Base-by-base conservation (phyloP, 2,888 invertebrate genomes). In the Xestia ashworthii region DNA sequence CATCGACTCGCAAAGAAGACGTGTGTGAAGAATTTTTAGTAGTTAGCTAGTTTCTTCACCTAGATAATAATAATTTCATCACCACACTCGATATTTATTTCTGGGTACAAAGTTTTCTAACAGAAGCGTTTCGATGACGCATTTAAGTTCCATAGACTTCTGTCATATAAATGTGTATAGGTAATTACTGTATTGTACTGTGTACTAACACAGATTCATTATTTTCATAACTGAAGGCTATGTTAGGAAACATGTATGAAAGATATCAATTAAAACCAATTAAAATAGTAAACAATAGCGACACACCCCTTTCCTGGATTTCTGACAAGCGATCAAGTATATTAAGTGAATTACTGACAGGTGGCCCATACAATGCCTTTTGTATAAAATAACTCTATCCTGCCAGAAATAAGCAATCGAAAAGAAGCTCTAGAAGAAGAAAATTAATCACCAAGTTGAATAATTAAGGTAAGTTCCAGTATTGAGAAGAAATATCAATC, bases 281-380 rank as follows among this genome's bases (percentile, higher is more conserved):
- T 25, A 41, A 50, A 76, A 50, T 16, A 58, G 14, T 16, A 66
- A 50, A 46, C 5, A 76, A 66, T 38, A 25, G 58, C 41, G 12
- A 50, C 50, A 50, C 50, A 50, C 44, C 44, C 46, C 66, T 46
- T 5, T 41, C 32, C 32, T 44, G 77, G 50, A 44, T 83, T 38
- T 16, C 44, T 38, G 48, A 22, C 83, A 83, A n/a, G 78, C 38
- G 67, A 62, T 44, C 25, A 25, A 53, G 46, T n/a, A 46, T 16
- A 66, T 53, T 41, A 14, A 32, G 48, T 44, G 48, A 14, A 32
- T 19, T 32, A 25, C 38, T 25, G 83, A 78, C 65, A 78, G 83
- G 65, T 83, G 83, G 65, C 48, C 1, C n/a, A 78, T 58, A 50
- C 83, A 60, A 46, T 12, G 25, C 44, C 38, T 53, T 12, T 25